phyloP scores from a whole-genome alignment of 2,797 vertebrate species.

The Hyperoplus immaculatus region DNA sequence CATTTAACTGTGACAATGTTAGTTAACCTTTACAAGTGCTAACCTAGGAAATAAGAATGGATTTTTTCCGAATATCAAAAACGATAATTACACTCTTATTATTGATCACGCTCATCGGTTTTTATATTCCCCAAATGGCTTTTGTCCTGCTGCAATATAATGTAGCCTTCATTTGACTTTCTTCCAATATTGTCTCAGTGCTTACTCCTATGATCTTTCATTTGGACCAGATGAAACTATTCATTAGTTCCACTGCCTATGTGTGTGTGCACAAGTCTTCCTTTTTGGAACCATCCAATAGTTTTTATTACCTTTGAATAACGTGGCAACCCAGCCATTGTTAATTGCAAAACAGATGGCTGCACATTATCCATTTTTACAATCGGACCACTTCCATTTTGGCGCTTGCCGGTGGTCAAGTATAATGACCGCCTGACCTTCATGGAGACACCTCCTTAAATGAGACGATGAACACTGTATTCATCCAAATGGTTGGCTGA shows the following conservation, averaged over 20 bases:
- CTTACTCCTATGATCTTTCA: conserved; percentile 40
- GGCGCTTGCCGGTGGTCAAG: conserved; percentile 67
- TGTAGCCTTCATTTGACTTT: conserved; percentile 48
- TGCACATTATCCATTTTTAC: conserved; percentile 84
- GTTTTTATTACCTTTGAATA: conserved; percentile 80
- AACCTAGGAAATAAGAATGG: no score
- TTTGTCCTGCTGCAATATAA: neutral
- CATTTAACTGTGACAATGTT: neutral
- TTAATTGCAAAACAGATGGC: conserved; percentile 85
- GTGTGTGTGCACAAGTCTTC: conserved; percentile 69
- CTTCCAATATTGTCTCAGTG: conserved; percentile 39
- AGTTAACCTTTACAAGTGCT: neutral
- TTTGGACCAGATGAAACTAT: conserved; percentile 56
- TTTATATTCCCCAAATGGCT: neutral
- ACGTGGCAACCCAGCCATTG: conserved; percentile 75
- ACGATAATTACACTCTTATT: conserved; percentile 12
- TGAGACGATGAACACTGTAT: conserved; percentile 79
- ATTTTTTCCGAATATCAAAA: neutral
- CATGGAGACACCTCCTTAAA: conserved; percentile 73
- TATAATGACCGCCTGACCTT: conserved; percentile 80
- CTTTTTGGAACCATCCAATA: conserved; percentile 63
- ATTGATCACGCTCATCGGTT: no score
- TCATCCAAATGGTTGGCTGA: conserved; percentile 71
- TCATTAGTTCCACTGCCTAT: conserved; percentile 79
- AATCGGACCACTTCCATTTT: conserved; percentile 70